A percentile compares a stretch with the other conserved stretches of the same genome.
These are phyloP conservation scores for Pogonognathellus flavescens DNA, from an alignment of 1,140 invertebrate species.

Conservation along the genomic window DNA sequence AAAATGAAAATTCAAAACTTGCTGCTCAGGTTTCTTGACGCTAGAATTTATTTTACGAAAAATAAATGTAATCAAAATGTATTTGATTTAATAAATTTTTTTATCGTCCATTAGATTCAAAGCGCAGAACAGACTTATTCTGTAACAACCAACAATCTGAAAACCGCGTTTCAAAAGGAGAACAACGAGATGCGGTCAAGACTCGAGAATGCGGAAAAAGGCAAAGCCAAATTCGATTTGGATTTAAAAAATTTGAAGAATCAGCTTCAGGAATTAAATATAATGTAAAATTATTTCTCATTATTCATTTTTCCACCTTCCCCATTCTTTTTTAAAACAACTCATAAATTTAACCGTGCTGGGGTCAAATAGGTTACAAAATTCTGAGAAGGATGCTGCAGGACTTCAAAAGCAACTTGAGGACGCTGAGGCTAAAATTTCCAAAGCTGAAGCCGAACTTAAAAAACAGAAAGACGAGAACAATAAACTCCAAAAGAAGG, in stretches of 20 bases:
- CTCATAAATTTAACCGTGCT: too few relatives aligned
- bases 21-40: conserved; percentile 79
- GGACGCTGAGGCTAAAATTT: conserved; percentile 10
- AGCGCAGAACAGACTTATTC: not conserved
- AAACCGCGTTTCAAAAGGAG: conserved; percentile 54
- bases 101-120: conserved; percentile 6
- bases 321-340: too few relatives aligned
- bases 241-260: conserved; percentile 42
- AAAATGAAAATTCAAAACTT: conserved; percentile 85
- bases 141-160: not conserved
- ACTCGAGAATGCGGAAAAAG: conserved; percentile 58
- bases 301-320: too few relatives aligned
- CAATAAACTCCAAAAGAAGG: conserved; percentile 89
- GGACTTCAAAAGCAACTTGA: conserved; percentile 1
- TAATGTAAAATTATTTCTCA: conserved; percentile 48
- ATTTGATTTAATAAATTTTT: too few relatives aligned
- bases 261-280: conserved; percentile 47
- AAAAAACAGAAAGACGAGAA: conserved; percentile 81
- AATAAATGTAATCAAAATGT: too few relatives aligned
- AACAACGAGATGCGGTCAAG: conserved; percentile 45
- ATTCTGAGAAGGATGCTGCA: not conserved
- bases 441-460: not conserved
- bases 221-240: conserved; percentile 47
- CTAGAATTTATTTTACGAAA: too few relatives aligned
- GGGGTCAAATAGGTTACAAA: too few relatives aligned